Evolutionary conservation across 2,888 invertebrate genomes (phyloP).

Genomic region (Rhingia rostrata): DNA sequence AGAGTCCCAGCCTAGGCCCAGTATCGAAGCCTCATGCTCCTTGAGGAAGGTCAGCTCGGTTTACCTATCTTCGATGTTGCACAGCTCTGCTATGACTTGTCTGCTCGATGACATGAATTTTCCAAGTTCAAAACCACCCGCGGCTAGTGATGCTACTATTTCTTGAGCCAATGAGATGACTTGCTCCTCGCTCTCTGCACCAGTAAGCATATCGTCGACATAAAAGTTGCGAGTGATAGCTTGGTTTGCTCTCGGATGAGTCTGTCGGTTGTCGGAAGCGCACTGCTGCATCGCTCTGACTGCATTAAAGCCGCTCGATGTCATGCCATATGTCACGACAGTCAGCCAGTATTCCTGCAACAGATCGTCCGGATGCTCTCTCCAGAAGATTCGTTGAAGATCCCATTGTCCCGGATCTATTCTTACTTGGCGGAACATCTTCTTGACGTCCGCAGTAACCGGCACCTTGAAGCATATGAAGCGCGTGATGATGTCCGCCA

Average conservation of each 20-base stretch:
- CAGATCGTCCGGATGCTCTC: not conserved
- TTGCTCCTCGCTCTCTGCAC: conserved; percentile 2
- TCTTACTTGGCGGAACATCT: too few species aligned
- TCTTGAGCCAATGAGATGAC: not conserved
- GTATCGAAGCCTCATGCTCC: too few species aligned
- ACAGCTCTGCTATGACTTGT: not conserved
- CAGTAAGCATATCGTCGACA: too few species aligned
- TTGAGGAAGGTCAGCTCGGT: too few species aligned
- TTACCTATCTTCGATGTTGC: not conserved
- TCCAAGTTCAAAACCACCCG: conserved; percentile 4
- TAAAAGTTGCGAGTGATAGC: too few species aligned
- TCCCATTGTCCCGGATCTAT: not conserved
- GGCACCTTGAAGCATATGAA: too few species aligned
- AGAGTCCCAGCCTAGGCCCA: conserved; percentile 11
- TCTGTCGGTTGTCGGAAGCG: too few species aligned
- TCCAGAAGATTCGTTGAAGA: not conserved
- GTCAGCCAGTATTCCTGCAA: not conserved
- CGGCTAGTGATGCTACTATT: not conserved
- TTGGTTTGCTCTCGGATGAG: too few species aligned
- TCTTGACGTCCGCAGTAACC: too few species aligned
- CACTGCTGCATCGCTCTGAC: too few species aligned
- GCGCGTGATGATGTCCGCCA: too few species aligned
- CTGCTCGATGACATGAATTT: conserved; percentile 18
- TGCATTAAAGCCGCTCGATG: too few species aligned
- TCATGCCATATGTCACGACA: not conserved